A percentile compares a stretch with the other conserved stretches of the same genome.
These are phyloP conservation scores for Pteronotus mesoamericanus DNA, from an alignment of 2,797 vertebrate genomes.

Conservation along the genomic window DNA sequence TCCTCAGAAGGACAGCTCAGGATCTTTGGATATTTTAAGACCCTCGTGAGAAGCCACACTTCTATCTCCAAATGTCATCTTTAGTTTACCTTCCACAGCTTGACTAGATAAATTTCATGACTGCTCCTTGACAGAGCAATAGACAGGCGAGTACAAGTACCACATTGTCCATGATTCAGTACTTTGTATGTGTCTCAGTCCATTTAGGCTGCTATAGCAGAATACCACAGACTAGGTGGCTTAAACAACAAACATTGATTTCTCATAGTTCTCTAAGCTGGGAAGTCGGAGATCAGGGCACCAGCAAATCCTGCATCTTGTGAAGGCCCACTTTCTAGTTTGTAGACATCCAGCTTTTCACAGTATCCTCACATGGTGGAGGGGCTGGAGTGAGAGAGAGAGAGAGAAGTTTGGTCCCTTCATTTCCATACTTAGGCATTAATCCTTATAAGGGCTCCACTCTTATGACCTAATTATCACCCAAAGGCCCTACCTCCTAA, in stretches of 20 bases:
- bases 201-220: too few relatives aligned
- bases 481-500: not conserved
- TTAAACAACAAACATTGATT: not conserved
- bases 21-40: not conserved
- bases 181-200: not conserved
- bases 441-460: not conserved
- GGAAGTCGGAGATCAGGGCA: not conserved
- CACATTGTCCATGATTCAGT: not conserved
- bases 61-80: not conserved
- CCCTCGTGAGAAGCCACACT: not conserved
- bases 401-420: not conserved
- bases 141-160: not conserved
- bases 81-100: not conserved
- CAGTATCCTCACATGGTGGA: not conserved
- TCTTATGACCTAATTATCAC: not conserved
- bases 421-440: not conserved
- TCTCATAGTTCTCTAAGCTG: not conserved
- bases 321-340: not conserved
- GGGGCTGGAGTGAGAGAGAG: not conserved
- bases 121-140: not conserved
- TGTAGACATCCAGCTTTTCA: not conserved
- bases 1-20: not conserved
- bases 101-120: not conserved
- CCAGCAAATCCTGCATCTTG: rapidly evolving
- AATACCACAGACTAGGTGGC: not conserved